Conservation (phyloP, 2,888 invertebrate species). For the Hemithea aestivaria region DNA sequence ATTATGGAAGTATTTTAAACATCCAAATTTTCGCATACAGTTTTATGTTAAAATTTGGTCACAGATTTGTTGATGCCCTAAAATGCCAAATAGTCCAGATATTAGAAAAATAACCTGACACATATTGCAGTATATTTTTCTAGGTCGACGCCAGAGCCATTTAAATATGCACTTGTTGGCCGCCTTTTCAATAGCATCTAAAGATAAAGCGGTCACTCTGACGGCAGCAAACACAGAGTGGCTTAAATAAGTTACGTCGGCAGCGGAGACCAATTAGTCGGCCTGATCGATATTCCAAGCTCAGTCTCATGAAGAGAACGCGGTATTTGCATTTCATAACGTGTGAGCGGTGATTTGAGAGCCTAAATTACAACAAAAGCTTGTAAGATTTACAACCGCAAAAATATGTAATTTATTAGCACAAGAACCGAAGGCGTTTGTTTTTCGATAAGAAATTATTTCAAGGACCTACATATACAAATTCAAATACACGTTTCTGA, state of each 20-base stretch:
- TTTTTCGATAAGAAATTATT: too few species aligned
- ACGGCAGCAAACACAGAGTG: constrained; percentile 11
- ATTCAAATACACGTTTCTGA: too few species aligned
- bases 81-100: too few species aligned
- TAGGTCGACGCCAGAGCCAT: not conserved
- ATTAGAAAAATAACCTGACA: not conserved
- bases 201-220: constrained; percentile 9
- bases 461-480: too few species aligned
- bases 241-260: constrained; percentile 20
- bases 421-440: too few species aligned
- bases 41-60: too few species aligned
- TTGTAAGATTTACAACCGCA: too few species aligned
- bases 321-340: constrained; percentile 3
- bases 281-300: constrained; percentile 16
- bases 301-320: constrained; percentile 7
- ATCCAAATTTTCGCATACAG: too few species aligned
- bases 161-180: constrained; percentile 2
- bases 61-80: too few species aligned
- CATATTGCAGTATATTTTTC: not conserved
- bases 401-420: too few species aligned
- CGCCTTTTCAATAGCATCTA: constrained; percentile 9
- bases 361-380: not conserved
- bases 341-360: not conserved
- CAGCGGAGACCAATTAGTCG: constrained; percentile 16
- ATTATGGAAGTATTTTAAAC: too few species aligned